phyloP scores from a whole-genome alignment of 2,113 vertebrate species.

The Apaloderma vittatum region DNA sequence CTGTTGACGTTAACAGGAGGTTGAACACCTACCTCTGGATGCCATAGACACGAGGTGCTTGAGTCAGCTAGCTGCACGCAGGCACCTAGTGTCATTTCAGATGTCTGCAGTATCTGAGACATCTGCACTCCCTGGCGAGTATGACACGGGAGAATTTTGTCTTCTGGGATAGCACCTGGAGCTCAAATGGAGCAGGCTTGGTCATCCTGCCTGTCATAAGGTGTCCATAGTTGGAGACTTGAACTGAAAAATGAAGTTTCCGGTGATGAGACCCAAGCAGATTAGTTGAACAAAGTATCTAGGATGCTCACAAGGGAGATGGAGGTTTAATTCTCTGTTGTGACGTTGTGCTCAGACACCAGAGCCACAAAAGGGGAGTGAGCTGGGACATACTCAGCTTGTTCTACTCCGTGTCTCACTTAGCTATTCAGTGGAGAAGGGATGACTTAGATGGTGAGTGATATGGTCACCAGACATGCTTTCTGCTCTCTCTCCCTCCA shows the following conservation, averaged over 20 bases:
- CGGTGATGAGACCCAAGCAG: background rate
- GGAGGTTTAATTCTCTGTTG: background rate
- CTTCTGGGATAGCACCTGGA: background rate
- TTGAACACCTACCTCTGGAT: background rate
- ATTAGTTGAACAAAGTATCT: background rate
- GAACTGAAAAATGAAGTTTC: background rate
- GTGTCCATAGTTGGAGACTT: background rate
- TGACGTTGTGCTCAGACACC: background rate
- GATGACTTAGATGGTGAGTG: background rate
- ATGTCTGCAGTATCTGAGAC: background rate
- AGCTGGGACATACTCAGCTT: background rate
- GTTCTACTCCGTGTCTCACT: background rate
- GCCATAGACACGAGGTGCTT: background rate
- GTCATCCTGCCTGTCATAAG: background rate
- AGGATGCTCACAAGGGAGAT: background rate
- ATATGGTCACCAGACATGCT: background rate
- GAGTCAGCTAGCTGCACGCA: background rate
- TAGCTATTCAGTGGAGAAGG: background rate
- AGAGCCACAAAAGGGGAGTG: background rate
- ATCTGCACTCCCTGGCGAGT: background rate
- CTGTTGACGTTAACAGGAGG: background rate
- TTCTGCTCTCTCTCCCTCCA: background rate
- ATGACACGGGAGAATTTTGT: background rate
- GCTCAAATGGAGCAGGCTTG: background rate
- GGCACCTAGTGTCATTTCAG: background rate